These are phyloP conservation scores for Lepus oiostolus DNA, from an alignment of 2,797 vertebrate genomes.

Conservation along the genomic window DNA sequence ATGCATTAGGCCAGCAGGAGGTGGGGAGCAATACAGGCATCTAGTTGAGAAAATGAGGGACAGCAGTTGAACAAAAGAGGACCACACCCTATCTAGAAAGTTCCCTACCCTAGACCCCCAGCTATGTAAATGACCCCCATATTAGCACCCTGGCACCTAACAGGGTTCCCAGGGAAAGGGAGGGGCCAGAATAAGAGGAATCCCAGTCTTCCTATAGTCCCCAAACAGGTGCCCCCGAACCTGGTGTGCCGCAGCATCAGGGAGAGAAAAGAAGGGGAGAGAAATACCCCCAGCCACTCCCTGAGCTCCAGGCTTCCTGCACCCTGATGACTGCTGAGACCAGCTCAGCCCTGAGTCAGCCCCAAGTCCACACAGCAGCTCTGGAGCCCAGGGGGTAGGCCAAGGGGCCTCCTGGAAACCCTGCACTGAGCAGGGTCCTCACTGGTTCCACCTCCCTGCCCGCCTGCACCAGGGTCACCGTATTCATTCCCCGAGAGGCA, in stretches of 20 bases:
- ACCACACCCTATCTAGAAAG: background rate
- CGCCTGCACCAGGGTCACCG: background rate
- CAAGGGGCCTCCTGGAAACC: background rate
- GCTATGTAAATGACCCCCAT: background rate
- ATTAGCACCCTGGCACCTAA: background rate
- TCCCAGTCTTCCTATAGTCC: background rate
- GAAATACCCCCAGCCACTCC: background rate
- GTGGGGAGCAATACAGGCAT: background rate
- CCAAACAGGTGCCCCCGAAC: background rate
- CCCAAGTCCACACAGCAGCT: background rate
- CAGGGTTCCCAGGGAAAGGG: background rate
- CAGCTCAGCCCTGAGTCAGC: slow-evolving; percentile 71
- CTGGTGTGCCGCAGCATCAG: background rate
- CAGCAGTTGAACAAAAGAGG: background rate
- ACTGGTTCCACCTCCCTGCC: background rate
- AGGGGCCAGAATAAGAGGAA: background rate
- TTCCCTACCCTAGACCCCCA: background rate
- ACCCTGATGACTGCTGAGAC: background rate
- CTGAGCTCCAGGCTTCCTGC: background rate
- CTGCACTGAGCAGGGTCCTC: background rate
- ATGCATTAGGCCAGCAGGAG: background rate
- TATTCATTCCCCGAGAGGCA: background rate
- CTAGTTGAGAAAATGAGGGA: background rate
- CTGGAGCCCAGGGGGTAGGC: background rate
- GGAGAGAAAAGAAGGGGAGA: background rate